phyloP scores from a whole-genome alignment of 2,888 invertebrate species.

The Miltochrista miniata region DNA sequence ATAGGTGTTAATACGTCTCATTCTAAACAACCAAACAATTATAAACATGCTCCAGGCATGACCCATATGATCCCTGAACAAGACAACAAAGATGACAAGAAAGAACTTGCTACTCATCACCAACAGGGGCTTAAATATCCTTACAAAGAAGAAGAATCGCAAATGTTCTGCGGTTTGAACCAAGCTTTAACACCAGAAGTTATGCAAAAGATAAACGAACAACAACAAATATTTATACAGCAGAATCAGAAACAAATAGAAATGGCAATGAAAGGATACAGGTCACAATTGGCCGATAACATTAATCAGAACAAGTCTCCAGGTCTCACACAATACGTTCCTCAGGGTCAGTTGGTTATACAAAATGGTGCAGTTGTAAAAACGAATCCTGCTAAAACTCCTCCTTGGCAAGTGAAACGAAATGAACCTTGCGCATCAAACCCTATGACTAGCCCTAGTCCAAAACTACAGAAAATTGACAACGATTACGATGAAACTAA shows the following conservation, averaged over 20 bases:
- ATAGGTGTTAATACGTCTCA: constrained; percentile 82
- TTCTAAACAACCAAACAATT: constrained; percentile 53
- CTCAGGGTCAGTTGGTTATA: constrained; percentile 72
- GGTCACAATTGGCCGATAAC: constrained; percentile 65
- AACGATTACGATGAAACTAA: constrained; percentile 68
- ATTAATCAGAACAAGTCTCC: constrained; percentile 59
- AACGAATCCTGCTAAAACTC: constrained; percentile 80
- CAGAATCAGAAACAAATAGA: constrained; percentile 81
- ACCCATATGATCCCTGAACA: constrained; percentile 47
- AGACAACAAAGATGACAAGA: constrained; percentile 64
- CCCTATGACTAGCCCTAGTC: constrained; percentile 61
- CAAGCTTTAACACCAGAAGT: constrained; percentile 79
- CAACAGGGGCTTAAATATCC: constrained; percentile 49
- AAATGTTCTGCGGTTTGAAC: constrained; percentile 74
- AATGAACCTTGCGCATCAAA: constrained; percentile 55
- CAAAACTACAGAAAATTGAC: constrained; percentile 65
- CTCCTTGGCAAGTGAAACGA: constrained; percentile 84
- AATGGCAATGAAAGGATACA: constrained; percentile 79
- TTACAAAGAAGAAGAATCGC: constrained; percentile 69
- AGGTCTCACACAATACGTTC: constrained; percentile 60
- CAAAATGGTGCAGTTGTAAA: constrained; percentile 79
- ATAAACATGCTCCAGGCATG: constrained; percentile 51
- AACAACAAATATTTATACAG: constrained; percentile 83
- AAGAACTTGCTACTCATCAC: constrained; percentile 46
- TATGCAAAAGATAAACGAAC: constrained; percentile 83